A percentile compares a stretch with the other conserved stretches of the same genome.
These are phyloP conservation scores for Drosophila virilis DNA, from an alignment of 1,140 invertebrate species.

Conservation along the genomic window DNA sequence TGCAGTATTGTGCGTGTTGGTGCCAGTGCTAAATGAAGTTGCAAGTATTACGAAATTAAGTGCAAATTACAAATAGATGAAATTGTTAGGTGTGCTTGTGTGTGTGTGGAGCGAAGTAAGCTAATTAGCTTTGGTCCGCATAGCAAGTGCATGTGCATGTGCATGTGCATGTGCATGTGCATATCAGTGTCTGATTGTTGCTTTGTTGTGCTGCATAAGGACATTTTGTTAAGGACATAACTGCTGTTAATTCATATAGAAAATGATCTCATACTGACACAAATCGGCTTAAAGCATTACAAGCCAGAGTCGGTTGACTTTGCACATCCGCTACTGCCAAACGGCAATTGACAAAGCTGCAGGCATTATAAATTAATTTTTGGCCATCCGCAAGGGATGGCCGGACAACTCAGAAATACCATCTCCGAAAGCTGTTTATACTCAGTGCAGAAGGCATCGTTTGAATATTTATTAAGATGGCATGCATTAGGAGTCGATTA, in stretches of 20 bases:
- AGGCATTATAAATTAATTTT: constrained; percentile 60
- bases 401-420: not conserved
- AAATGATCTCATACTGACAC: constrained; percentile 54
- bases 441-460: constrained; percentile 20
- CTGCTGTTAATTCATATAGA: constrained; percentile 41
- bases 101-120: constrained; percentile 2
- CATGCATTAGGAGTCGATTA: constrained; percentile 72
- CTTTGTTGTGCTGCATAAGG: constrained; percentile 38
- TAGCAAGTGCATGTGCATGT: constrained; percentile 20
- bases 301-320: constrained; percentile 34
- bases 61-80: constrained; percentile 48
- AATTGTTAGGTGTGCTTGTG: constrained; percentile 1
- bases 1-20: constrained; percentile 76
- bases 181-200: constrained; percentile 8
- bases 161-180: constrained; percentile 2
- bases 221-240: constrained; percentile 45
- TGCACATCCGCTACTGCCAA: constrained; percentile 50
- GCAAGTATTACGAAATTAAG: constrained; percentile 47
- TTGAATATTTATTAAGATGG: constrained; percentile 70
- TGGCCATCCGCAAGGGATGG: constrained; percentile 3
- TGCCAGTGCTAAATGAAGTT: constrained; percentile 72
- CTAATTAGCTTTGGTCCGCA: constrained; percentile 5
- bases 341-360: constrained; percentile 42
- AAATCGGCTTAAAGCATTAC: constrained; percentile 71
- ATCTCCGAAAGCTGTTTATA: constrained; percentile 18